Evolutionary conservation across 2,113 vertebrate genomes (phyloP).

Genomic region (Amazona vittata): DNA sequence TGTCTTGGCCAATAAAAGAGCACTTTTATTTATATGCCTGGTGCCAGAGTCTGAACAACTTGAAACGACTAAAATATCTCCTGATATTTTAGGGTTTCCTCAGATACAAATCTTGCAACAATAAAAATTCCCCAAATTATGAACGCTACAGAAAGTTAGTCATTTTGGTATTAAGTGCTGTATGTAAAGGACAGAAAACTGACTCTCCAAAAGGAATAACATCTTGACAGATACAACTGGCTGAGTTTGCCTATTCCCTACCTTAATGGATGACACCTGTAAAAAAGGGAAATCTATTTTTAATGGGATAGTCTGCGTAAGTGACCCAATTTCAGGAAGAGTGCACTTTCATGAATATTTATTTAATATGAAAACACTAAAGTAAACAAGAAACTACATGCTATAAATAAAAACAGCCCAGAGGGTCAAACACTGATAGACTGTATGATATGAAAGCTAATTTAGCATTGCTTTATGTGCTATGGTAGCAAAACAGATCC

Average conservation of each 20-base stretch:
- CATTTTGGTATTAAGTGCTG: slow-evolving; percentile 37
- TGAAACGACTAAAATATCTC: slow-evolving; percentile 34
- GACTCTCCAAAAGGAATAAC: slow-evolving; percentile 43
- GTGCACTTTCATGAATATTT: slow-evolving; percentile 82
- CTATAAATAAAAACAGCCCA: slow-evolving; percentile 67
- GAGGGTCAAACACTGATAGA: slow-evolving; percentile 66
- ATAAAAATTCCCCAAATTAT: slow-evolving; percentile 18
- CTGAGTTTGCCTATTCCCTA: slow-evolving; percentile 40
- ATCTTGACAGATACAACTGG: slow-evolving; percentile 59
- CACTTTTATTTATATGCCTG: slow-evolving; percentile 38
- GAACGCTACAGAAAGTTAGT: slow-evolving; percentile 9
- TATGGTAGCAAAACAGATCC: slow-evolving; percentile 21
- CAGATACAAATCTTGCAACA: slow-evolving; percentile 17
- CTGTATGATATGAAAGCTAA: slow-evolving; percentile 65
- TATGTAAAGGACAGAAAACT: slow-evolving; percentile 30
- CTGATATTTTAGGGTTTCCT: not conserved
- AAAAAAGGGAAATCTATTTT: slow-evolving; percentile 78
- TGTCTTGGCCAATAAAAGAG: not conserved
- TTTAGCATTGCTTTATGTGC: slow-evolving; percentile 49
- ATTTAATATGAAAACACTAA: slow-evolving; percentile 72
- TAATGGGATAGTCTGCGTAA: slow-evolving; percentile 79
- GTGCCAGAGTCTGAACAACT: slow-evolving; percentile 18
- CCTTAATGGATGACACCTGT: slow-evolving; percentile 65
- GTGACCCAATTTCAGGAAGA: slow-evolving; percentile 79
- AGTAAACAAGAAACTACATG: slow-evolving; percentile 60